Evolutionary conservation across 2,888 invertebrate genomes (phyloP), one percentile per base, ranked within the genome.

Genomic region (Eupithecia tripunctaria): DNA sequence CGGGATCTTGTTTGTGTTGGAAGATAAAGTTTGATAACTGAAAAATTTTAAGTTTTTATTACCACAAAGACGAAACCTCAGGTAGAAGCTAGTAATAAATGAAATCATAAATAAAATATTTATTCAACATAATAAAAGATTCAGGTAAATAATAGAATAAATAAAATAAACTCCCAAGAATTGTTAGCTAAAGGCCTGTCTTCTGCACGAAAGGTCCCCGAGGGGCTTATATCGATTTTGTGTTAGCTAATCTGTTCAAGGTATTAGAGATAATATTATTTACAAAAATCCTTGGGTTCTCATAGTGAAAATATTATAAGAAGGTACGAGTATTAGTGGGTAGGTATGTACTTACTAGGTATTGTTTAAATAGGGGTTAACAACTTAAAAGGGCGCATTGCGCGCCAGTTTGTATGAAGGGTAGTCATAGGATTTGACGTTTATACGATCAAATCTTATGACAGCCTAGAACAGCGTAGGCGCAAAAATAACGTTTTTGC

Each of bases 171-270:
- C 51, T 51, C 21, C n/a, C n/a, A 47, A 47, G 47, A 25, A 59
- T 59, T 15, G 21, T 25, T 59, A 27, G 59, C 59, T 25, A 56
- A 68, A 74, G 51, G 60, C 56, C 41, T 66, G 68, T 62, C 47
- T 71, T 74, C 51, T 60, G 43, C 59, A 68, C 65, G 65, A 74
- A 71, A 65, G 60, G 32, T 74, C 51, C 51, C 66, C 27, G 60
- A 71, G 51, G 71, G 51, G 71, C 29, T 51, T 32, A 38, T 10
- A 71, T 74, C 66, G 71, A 74, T 66, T 68, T 71, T 51, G n/a
- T 74, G 66, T 66, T 71, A 73, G 32, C 67, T 43, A 70, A 69
- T 47, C 18, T 32, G n/a, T 56, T 67, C 21, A 63, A 63, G 63
- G 60, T 29, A 60, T 60, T 60, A 18, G 18, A 29, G 12, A 47